A percentile compares a stretch with the other conserved stretches of the same genome.
Evolutionary conservation across 37 sponge, comb jelly and placozoan species (phyloP).

Genomic region (Hormiphora californensis): DNA sequence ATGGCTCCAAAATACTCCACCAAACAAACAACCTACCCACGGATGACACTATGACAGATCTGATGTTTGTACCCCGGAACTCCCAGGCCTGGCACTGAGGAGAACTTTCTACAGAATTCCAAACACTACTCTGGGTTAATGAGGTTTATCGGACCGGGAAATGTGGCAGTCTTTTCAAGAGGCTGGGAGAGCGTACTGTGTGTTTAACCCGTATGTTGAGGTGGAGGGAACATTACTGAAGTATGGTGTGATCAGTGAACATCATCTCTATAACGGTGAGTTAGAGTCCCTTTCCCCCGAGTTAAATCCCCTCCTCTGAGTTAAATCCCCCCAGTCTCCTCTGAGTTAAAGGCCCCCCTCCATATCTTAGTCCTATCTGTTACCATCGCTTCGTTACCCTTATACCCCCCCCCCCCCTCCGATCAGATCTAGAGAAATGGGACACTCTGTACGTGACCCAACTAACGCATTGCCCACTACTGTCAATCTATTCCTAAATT

Average conservation of each 20-base stretch:
- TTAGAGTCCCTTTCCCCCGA: neutral
- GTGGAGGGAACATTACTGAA: neutral
- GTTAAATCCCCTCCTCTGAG: no score
- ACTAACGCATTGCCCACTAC: no score
- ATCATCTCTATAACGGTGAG: constrained; percentile 5
- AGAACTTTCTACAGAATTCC: neutral
- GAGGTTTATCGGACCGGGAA: neutral
- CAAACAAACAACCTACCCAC: neutral
- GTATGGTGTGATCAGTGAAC: neutral
- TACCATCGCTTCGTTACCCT: no score
- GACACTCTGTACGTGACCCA: constrained; percentile 12
- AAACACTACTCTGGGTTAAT: neutral
- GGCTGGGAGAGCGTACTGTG: neutral
- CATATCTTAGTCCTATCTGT: no score
- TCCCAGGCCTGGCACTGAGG: neutral
- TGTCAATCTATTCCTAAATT: no score
- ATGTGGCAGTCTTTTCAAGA: neutral
- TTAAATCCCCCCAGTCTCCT: no score
- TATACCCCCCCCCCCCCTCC: no score
- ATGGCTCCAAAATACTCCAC: constrained; percentile 19
- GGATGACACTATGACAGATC: constrained; percentile 9
- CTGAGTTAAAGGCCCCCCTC: no score
- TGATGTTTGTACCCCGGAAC: neutral
- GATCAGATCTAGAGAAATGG: neutral
- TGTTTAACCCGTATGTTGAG: constrained; percentile 30